Evolutionary conservation across 2,797 vertebrate species (phyloP).

Genomic region (Octomys mimax): DNA sequence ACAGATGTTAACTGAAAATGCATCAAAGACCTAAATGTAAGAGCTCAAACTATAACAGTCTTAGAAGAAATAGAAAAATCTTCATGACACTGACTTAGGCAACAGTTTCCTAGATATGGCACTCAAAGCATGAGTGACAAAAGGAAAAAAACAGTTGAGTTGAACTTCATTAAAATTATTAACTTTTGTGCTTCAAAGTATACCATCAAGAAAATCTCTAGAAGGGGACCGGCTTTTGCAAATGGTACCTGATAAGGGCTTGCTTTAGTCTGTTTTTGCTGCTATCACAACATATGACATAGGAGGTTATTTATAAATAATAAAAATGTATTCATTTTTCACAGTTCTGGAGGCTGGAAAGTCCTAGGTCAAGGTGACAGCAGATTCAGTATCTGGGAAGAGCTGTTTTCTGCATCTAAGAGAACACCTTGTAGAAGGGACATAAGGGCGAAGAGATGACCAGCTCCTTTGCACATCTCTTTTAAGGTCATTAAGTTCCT

Average conservation of each 20-base stretch:
- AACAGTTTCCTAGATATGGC: constrained; percentile 6
- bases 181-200: neutral
- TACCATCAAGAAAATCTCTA: neutral
- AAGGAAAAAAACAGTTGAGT: neutral
- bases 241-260: neutral
- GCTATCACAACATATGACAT: neutral
- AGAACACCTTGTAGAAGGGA: neutral
- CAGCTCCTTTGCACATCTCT: neutral
- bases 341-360: neutral
- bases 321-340: neutral
- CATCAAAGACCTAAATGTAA: neutral
- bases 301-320: neutral
- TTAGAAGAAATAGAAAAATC: neutral
- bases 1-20: constrained; percentile 5
- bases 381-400: neutral
- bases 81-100: neutral
- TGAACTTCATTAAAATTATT: neutral
- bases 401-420: neutral
- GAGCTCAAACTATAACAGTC: constrained; percentile 8
- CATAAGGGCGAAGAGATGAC: neutral
- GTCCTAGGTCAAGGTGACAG: no score
- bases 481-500: neutral
- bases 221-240: neutral
- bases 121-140: neutral
- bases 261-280: neutral